Percentiles rank a stretch among this genome's conserved stretches.
Evolutionary conservation across 2,113 vertebrate genomes (phyloP).

Genomic region (Ciconia stormi): DNA sequence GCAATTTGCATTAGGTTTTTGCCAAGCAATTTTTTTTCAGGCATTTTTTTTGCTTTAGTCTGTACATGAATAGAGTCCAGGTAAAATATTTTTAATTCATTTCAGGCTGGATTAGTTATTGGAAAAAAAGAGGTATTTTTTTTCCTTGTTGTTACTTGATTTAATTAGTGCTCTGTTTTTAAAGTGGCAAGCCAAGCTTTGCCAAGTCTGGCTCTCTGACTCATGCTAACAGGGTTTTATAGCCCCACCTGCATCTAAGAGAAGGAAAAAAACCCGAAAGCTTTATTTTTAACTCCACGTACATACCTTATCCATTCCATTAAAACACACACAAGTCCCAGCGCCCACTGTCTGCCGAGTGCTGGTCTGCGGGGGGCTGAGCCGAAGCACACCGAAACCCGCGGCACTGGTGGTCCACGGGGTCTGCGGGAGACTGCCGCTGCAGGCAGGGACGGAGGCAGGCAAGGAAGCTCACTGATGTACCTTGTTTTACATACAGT

Average conservation of each 20-base stretch:
- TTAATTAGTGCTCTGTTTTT: conserved; percentile 73
- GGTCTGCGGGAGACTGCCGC: not conserved
- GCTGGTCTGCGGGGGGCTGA: not conserved
- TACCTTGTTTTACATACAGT: not conserved
- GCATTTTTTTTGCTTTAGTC: conserved; percentile 61
- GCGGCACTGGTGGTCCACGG: fast-evolving
- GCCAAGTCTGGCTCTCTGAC: conserved; percentile 67
- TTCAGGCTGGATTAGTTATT: conserved; percentile 72
- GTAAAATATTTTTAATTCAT: conserved; percentile 81
- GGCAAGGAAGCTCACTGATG: not conserved
- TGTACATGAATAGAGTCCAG: conserved; percentile 65
- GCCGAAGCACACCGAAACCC: not conserved
- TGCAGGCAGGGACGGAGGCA: not conserved
- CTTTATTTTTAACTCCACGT: conserved; percentile 65
- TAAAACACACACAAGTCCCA: conserved; percentile 13
- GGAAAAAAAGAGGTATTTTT: conserved; percentile 63
- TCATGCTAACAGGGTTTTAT: conserved; percentile 72
- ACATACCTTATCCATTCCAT: not conserved
- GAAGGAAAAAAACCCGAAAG: conserved; percentile 59
- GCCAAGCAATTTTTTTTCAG: conserved; percentile 7
- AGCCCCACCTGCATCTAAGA: conserved; percentile 68
- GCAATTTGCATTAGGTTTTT: conserved; percentile 39
- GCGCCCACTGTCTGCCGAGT: not conserved
- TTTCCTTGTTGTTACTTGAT: conserved; percentile 68
- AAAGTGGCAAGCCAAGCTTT: conserved; percentile 54